Evolutionary conservation across 64 coral and sea anemone genomes (phyloP).

Genomic region (Acropora yongei): DNA sequence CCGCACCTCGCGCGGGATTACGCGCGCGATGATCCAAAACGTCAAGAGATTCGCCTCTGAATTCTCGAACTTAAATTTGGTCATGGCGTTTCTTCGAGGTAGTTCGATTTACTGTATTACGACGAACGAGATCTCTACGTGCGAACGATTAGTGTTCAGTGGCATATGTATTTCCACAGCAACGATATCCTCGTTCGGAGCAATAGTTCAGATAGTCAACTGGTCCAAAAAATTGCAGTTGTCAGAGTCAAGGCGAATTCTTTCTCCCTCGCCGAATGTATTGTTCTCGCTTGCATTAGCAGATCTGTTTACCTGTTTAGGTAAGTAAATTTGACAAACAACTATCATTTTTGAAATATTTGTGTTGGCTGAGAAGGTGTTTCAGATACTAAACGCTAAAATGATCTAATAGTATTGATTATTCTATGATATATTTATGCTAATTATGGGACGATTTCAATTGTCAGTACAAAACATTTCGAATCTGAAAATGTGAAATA

Average conservation of each 20-base stretch:
- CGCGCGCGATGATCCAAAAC: too few relatives aligned
- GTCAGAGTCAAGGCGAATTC: slow-evolving; percentile 41
- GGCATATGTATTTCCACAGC: slow-evolving; percentile 75
- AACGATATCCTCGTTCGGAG: slow-evolving; percentile 76
- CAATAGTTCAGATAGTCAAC: slow-evolving; percentile 62
- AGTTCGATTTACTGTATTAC: slow-evolving; percentile 75
- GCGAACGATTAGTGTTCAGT: slow-evolving; percentile 45
- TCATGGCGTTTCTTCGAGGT: slow-evolving; percentile 84
- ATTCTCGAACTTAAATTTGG: background rate
- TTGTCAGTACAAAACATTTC: too few relatives aligned
- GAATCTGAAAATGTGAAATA: too few relatives aligned
- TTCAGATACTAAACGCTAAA: background rate
- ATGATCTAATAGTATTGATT: background rate
- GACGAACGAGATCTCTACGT: slow-evolving; percentile 29
- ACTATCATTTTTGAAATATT: background rate
- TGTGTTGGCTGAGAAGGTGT: background rate
- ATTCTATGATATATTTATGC: too few relatives aligned
- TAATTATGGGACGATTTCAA: too few relatives aligned
- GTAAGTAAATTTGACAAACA: slow-evolving; percentile 23
- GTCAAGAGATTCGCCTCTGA: background rate
- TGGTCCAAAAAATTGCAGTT: slow-evolving; percentile 52
- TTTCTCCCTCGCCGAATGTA: slow-evolving; percentile 56
- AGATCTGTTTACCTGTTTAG: slow-evolving; percentile 84
- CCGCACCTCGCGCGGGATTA: too few relatives aligned
- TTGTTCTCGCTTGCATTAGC: slow-evolving; percentile 72